phyloP scores from a whole-genome alignment of 2,797 vertebrate genomes.

The Tadarida brasiliensis region DNA sequence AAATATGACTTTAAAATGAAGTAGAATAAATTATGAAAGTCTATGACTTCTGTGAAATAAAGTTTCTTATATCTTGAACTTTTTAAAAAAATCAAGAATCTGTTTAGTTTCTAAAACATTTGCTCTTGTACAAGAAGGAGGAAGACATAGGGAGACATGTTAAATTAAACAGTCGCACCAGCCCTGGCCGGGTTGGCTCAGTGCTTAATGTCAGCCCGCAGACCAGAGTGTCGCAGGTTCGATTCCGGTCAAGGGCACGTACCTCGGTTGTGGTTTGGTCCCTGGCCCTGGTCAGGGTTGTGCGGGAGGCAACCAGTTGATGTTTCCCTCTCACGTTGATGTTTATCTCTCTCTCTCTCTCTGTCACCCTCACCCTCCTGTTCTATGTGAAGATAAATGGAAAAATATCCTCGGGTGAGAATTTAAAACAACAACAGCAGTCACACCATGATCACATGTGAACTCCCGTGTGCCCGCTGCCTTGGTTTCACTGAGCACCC shows the following conservation, averaged over 20 bases:
- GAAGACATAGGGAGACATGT: not conserved
- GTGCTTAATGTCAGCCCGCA: no score
- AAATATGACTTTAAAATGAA: constrained; percentile 9
- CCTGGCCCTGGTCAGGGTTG: no score
- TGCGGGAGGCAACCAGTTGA: no score
- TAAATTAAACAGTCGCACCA: not conserved
- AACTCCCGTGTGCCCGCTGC: rapidly evolving
- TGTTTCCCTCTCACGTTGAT: no score
- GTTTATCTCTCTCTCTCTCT: no score
- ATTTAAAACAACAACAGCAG: not conserved
- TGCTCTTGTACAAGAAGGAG: not conserved
- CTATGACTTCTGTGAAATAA: not conserved
- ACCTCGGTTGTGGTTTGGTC: no score
- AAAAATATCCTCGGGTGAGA: no score
- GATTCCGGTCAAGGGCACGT: no score
- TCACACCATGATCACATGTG: not conserved
- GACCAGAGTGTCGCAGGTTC: no score
- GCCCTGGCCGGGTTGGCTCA: no score
- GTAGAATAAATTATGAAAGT: not conserved
- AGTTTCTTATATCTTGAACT: constrained; percentile 14
- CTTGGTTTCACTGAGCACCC: not conserved
- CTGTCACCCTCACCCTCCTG: no score
- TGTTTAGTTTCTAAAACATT: not conserved
- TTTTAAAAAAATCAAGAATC: not conserved
- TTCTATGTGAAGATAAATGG: no score